Percentiles rank a stretch among this genome's conserved stretches.
Conservation (phyloP, 1,140 invertebrate species). For the Magallana angulata region DNA sequence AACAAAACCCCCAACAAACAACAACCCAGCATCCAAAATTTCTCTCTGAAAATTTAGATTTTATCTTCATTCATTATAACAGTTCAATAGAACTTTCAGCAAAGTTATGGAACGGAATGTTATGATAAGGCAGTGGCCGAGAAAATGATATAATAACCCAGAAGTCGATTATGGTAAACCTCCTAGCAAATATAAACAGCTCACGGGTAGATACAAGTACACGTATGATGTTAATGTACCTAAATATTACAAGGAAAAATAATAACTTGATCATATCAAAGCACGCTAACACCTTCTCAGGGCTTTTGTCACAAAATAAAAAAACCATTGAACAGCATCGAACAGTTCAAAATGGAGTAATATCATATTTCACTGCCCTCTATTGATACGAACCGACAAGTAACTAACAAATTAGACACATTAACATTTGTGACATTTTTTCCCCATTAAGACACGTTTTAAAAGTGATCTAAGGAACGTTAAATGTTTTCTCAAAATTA, state of each 20-base stretch:
- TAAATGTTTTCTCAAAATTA: background rate
- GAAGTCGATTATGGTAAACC: too few species aligned
- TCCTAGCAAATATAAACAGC: background rate
- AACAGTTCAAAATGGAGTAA: background rate
- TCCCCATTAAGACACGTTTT: background rate
- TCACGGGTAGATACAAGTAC: background rate
- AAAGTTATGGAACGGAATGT: too few species aligned
- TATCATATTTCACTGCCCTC: background rate
- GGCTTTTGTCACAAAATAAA: background rate
- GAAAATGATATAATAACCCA: too few species aligned
- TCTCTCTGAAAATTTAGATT: too few species aligned
- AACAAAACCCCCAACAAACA: too few species aligned
- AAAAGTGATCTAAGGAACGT: background rate
- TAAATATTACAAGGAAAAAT: background rate
- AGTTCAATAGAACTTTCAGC: too few species aligned
- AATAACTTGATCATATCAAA: conserved; percentile 6
- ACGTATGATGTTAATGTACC: background rate
- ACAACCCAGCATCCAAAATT: too few species aligned
- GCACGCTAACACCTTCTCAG: background rate
- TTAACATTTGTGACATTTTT: conserved; percentile 13
- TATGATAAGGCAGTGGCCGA: too few species aligned
- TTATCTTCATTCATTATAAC: too few species aligned
- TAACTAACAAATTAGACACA: background rate
- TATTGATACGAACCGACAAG: background rate
- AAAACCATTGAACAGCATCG: background rate